phyloP scores from a whole-genome alignment of 2,888 invertebrate species.

The Drosophila seclusa region DNA sequence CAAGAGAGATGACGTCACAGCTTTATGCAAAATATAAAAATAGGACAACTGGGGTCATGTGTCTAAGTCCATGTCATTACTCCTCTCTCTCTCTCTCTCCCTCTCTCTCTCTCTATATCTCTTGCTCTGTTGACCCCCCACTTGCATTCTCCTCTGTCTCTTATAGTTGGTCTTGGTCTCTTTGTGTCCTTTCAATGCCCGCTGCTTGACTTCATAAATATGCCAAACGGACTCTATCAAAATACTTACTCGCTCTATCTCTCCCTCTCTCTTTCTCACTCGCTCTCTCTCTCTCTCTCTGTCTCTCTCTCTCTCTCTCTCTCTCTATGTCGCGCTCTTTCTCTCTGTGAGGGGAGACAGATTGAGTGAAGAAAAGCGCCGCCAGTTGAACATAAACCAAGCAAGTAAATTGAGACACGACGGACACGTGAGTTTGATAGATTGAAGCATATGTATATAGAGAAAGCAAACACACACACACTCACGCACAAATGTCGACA shows the following conservation, averaged over 20 bases:
- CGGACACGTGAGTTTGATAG: slow-evolving; percentile 79
- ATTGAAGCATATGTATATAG: slow-evolving; percentile 65
- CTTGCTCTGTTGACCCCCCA: not conserved
- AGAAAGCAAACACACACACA: slow-evolving; percentile 26
- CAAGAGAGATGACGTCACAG: slow-evolving; percentile 17
- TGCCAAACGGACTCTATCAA: slow-evolving; percentile 70
- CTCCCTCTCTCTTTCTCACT: not conserved
- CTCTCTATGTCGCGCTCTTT: not conserved
- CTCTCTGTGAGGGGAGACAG: not conserved
- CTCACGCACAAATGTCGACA: slow-evolving; percentile 15
- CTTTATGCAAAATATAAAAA: not conserved
- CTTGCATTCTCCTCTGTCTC: not conserved
- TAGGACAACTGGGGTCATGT: slow-evolving; percentile 14
- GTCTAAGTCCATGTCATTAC: not conserved
- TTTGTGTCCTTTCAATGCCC: slow-evolving; percentile 51
- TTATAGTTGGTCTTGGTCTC: not conserved
- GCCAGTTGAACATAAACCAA: slow-evolving; percentile 70
- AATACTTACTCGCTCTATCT: slow-evolving; percentile 32
- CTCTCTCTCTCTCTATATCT: not conserved
- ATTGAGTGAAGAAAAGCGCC: slow-evolving; percentile 27
- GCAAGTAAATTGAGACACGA: slow-evolving; percentile 79
- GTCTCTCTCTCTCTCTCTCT: not conserved
- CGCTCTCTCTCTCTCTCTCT: not conserved
- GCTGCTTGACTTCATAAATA: slow-evolving; percentile 72
- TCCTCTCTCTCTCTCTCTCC: not conserved